A percentile compares a stretch with the other conserved stretches of the same genome.
Conservation (phyloP, 2,888 invertebrate species). For the Tromatobia lineatoria region DNA sequence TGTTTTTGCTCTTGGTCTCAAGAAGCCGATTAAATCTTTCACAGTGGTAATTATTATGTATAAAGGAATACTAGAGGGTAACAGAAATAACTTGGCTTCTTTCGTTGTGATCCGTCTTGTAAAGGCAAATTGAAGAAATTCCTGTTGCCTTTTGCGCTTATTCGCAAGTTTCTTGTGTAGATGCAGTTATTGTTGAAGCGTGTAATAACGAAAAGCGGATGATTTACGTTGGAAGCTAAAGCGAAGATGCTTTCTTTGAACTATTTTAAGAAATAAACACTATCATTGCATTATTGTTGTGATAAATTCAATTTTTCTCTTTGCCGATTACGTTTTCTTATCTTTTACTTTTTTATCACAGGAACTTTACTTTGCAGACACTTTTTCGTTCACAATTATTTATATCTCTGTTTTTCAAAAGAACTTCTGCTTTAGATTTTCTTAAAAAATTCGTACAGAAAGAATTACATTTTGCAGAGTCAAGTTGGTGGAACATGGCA, state of each 20-base stretch:
- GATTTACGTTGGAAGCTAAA: neutral
- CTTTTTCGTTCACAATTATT: no score
- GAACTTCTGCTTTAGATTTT: no score
- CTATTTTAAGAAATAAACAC: neutral
- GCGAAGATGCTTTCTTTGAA: neutral
- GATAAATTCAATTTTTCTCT: neutral
- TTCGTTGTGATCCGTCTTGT: slow-evolving; percentile 4
- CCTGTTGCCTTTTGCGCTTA: neutral
- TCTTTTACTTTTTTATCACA: no score
- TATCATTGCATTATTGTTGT: neutral
- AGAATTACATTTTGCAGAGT: no score
- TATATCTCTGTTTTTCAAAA: no score
- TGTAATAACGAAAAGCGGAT: neutral
- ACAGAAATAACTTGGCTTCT: neutral
- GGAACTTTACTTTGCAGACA: no score
- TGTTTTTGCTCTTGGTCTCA: slow-evolving; percentile 23
- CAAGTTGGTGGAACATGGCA: no score
- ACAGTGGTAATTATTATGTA: slow-evolving; percentile 10
- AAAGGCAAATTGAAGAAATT: slow-evolving; percentile 1
- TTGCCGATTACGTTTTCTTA: neutral
- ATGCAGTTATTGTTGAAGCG: neutral
- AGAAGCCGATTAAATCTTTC: slow-evolving; percentile 27
- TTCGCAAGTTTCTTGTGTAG: slow-evolving; percentile 1
- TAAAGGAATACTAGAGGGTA: neutral
- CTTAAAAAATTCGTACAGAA: no score